Base-by-base conservation (phyloP, 2,888 invertebrate species). In the Xylota sylvarum region DNA sequence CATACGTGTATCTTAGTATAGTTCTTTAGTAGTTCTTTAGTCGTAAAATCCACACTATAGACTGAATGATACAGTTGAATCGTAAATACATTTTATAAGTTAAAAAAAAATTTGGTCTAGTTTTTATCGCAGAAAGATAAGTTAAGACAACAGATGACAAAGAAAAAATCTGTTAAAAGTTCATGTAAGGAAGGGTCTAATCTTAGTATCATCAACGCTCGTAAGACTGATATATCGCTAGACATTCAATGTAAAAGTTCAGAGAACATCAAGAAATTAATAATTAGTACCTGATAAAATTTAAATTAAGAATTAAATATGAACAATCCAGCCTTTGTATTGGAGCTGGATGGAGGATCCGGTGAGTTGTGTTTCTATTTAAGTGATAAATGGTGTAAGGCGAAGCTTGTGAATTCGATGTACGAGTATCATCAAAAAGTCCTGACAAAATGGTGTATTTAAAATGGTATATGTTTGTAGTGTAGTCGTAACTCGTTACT, bases 281-380 rank as follows among this genome's bases (percentile, higher is more conserved):
- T 19, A 32, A 2, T 50, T 65, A 7, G 73, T 73, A 67, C 73
- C 67, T 80, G 67, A 52, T 48, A 40, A n/a, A 12, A 10, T 58
- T 65, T 27, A 19, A 67, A 35, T 14, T 14, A 67, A 14, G 14
- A 17, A 32, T 43, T n/a, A 12, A 46, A 77, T 62, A 91, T 91
- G 91, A 89, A 91, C 88, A 91, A 91, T 88, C 87, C 88, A 37
- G 89, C 88, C 3, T 91, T 89, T 88, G 88, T 89, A 30, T 80
- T 89, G 6, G 90, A 91, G 19, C 85, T 89, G 40, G 90, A 90
- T 2, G 82, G 62, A 10, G 88, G 89, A 67, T 84, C 64, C 40
- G 89, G 90, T 90, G 69, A 89, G 89, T 88, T n/a, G 10, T 7
- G 10, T 9, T 14, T 48, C 14, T 2, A 10, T 0, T 27, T 2